Evolutionary conservation across 2,113 vertebrate species (phyloP).

Genomic region (Eulacestoma nigropectus): DNA sequence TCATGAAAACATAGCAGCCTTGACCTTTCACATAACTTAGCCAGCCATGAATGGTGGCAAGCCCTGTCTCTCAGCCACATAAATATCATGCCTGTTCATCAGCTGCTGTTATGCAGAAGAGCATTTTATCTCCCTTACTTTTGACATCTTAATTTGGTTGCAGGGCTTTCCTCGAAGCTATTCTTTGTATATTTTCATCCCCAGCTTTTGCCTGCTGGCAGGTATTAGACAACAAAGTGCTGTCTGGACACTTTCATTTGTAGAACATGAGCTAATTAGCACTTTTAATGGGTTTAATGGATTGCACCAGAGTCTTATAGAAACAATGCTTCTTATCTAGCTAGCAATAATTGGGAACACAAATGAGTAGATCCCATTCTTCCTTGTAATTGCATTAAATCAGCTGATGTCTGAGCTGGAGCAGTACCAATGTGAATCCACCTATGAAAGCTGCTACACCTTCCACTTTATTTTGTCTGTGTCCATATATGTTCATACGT

Average conservation of each 20-base stretch:
- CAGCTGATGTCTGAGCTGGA: not conserved
- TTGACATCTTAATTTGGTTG: slow-evolving; percentile 41
- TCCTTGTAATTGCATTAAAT: slow-evolving; percentile 9
- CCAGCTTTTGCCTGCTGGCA: not conserved
- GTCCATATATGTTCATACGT: not conserved
- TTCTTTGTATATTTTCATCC: not conserved
- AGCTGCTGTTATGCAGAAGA: slow-evolving; percentile 34
- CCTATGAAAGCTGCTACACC: not conserved
- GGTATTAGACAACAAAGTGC: not conserved
- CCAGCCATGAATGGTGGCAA: slow-evolving; percentile 47
- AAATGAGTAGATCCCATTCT: not conserved
- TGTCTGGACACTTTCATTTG: not conserved
- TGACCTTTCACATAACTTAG: slow-evolving; percentile 60
- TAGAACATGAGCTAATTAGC: slow-evolving; percentile 29
- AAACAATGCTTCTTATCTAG: slow-evolving; percentile 9
- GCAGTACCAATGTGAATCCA: not conserved
- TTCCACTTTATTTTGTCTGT: not conserved
- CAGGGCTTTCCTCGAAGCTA: slow-evolving; percentile 13
- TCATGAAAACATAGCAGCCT: slow-evolving; percentile 56
- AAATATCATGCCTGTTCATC: slow-evolving; percentile 59
- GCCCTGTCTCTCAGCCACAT: slow-evolving; percentile 16
- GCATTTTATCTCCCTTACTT: slow-evolving; percentile 26
- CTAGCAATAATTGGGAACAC: not conserved
- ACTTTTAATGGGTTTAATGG: slow-evolving; percentile 42
- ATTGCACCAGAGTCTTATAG: not conserved